Conservation (phyloP, 2,797 vertebrate genomes). For the Carduelis carduelis region DNA sequence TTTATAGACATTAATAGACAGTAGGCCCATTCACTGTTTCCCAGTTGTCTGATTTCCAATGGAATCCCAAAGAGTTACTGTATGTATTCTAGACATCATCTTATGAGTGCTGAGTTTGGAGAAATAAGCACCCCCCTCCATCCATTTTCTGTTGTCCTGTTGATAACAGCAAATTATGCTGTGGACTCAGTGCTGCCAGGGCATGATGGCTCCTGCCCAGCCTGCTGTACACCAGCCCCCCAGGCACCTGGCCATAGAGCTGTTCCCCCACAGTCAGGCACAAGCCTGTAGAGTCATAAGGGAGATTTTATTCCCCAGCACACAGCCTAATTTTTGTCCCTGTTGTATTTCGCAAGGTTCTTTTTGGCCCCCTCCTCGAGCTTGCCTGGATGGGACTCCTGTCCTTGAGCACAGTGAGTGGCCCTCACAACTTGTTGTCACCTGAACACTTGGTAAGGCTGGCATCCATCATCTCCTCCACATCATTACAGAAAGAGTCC, state of each 20-base stretch:
- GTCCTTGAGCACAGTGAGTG: rapidly evolving
- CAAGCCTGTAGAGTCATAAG: neutral
- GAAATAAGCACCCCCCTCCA: neutral
- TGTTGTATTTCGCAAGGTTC: neutral
- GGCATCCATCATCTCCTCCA: neutral
- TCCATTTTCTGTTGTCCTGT: neutral
- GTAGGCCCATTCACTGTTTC: neutral
- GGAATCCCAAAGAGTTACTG: neutral
- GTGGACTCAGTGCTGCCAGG: neutral
- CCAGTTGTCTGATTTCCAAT: neutral
- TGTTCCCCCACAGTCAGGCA: neutral
- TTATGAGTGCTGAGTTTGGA: neutral
- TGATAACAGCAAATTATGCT: rapidly evolving
- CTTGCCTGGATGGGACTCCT: neutral
- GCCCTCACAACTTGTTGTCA: neutral
- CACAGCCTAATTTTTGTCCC: neutral
- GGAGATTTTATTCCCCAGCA: neutral
- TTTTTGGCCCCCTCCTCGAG: neutral
- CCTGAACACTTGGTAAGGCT: neutral
- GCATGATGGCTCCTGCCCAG: neutral
- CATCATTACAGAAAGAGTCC: neutral
- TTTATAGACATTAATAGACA: neutral
- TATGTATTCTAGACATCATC: neutral
- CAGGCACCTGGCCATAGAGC: neutral
- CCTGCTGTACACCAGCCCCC: neutral